Evolutionary conservation across 2,888 invertebrate species (phyloP), one percentile per base, ranked within the genome.

Genomic region (Gonocerus acuteangulatus): DNA sequence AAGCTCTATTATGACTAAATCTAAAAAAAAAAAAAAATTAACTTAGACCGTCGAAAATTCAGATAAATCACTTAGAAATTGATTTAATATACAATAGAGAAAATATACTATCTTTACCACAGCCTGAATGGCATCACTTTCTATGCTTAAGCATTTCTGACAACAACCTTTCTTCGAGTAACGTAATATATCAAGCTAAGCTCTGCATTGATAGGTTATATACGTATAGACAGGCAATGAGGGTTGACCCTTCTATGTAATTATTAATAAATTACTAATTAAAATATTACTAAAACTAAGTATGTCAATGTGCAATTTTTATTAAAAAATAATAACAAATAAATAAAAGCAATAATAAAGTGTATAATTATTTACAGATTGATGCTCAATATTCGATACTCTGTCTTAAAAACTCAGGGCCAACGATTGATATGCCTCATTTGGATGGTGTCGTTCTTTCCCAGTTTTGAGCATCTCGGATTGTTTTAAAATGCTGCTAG

Each of bases 1-100:
- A 63, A 61, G 63, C 61, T 61, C 63, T 63, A 61, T 58, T 23
- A 42, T 51, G 59, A 56, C 49, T 63, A 57, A 60, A 27, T 60
- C 58, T 62, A 62, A 36, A 60, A 56, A 54, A n/a, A n/a, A n/a
- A n/a, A n/a, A n/a, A n/a, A n/a, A n/a, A 48, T 54, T 34, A 63
- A 63, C 63, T 60, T 60, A 60, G 63, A 63, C 60, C 63, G 57
- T 48, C 48, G 22, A 54, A 57, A 57, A 57, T 57, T 57, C 34
- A 57, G 44, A 57, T 57, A 45, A 57, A 47, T 49, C 23, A 23
- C 32, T 44, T 57, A 57, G 32, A 57, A 57, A 57, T 45, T 57
- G 45, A 32, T 32, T 57, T 27, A 47, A 57, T 57, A 27, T 45
- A 57, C 45, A 57, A 34, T 47, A 47, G 22, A 54, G 39, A 61